phyloP scores from a whole-genome alignment of 1,140 invertebrate species.

The Nasonia vitripennis region DNA sequence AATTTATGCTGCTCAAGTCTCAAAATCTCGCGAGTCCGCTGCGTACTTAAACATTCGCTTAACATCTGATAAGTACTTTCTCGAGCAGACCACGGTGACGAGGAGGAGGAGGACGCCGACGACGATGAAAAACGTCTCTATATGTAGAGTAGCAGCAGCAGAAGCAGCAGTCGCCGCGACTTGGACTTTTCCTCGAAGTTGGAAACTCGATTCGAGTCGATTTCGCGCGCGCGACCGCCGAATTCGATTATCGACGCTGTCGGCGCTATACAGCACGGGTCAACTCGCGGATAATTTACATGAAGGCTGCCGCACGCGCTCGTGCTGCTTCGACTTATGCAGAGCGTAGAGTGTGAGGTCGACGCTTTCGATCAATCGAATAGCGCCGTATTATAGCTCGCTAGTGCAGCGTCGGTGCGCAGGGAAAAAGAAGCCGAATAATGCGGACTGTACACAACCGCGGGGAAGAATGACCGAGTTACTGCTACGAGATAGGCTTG shows the following conservation, averaged over 20 bases:
- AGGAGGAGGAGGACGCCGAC: not conserved
- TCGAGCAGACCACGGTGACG: not conserved
- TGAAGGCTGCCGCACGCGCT: not conserved
- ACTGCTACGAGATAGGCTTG: no score
- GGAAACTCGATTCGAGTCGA: not conserved
- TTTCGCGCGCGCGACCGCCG: constrained; percentile 1
- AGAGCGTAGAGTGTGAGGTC: not conserved
- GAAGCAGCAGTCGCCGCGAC: not conserved
- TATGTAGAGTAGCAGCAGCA: not conserved
- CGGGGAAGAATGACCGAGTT: no score
- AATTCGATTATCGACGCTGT: constrained; percentile 24
- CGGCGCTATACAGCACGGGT: not conserved
- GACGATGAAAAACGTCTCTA: not conserved
- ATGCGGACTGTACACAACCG: no score
- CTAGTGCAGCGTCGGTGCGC: not conserved
- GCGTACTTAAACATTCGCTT: not conserved
- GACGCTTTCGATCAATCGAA: not conserved
- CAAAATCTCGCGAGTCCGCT: not conserved
- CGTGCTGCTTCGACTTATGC: not conserved
- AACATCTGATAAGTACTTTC: constrained; percentile 9
- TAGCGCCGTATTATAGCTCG: not conserved
- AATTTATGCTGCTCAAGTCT: not conserved
- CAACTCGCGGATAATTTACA: not conserved
- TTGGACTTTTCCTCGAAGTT: constrained; percentile 19
- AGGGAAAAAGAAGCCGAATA: not conserved